Percentiles rank a stretch among this genome's conserved stretches.
Conservation (phyloP, 2,888 invertebrate genomes). For the Heliconius aoede region DNA sequence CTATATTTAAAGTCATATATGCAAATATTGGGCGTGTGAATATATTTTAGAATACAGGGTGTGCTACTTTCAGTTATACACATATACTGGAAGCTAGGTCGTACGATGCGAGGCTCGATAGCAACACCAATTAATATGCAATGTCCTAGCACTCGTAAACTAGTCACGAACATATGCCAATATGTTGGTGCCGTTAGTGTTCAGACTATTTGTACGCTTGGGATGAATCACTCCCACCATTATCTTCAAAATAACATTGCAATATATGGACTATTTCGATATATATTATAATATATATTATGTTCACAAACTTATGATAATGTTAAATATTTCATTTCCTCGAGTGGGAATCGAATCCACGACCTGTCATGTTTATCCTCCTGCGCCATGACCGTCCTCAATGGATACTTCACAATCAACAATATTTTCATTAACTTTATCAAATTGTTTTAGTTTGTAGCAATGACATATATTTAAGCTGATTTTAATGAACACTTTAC, state of each 20-base stretch:
- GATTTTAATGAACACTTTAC: constrained; percentile 7
- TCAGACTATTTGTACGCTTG: constrained; percentile 78
- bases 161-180: constrained; percentile 83
- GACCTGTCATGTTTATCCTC: too few species aligned
- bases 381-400: too few species aligned
- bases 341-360: too few species aligned
- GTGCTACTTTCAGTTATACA: constrained; percentile 49
- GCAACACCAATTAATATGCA: constrained; percentile 82
- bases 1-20: neutral
- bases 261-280: constrained; percentile 30
- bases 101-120: constrained; percentile 76
- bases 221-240: constrained; percentile 63
- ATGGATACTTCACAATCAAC: neutral
- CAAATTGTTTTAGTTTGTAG: neutral
- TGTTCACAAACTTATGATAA: neutral
- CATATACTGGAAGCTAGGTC: constrained; percentile 69
- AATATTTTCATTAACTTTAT: constrained; percentile 1
- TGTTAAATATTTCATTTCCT: too few species aligned
- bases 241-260: constrained; percentile 40
- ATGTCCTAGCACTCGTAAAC: constrained; percentile 81
- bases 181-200: constrained; percentile 77
- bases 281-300: too few species aligned
- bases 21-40: constrained; percentile 30
- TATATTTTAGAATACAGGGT: constrained; percentile 36
- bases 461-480: constrained; percentile 1